Base-by-base conservation (phyloP, 2,797 vertebrate genomes). In the Sebastes oblongus region DNA sequence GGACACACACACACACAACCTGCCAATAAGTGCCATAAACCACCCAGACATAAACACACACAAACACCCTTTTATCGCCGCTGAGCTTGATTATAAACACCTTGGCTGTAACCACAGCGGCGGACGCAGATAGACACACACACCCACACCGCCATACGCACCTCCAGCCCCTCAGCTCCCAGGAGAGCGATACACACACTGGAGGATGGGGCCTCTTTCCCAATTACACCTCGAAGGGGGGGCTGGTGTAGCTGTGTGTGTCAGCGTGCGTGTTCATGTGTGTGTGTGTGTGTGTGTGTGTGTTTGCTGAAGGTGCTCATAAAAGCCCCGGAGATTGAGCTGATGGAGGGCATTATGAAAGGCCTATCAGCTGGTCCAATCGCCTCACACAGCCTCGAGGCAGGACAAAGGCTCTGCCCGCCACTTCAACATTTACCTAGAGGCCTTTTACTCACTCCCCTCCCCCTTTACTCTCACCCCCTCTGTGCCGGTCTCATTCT, bases 301-400 rank as follows among this genome's bases (percentile, higher is more conserved):
- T 78, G 82, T 86, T 83, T 84, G 88, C 74, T 85, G 85, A 91
- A 90, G 90, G 90, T 92, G 87, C 89, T 93, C 91, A 93, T 95
- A 95, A 95, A 95, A 93, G 65, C 86, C 84, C 87, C 30, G 24
- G 87, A 91, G 92, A 93, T 87, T 75, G 88, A 91, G 85, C 88
- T 91, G 91, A 92, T 89, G 88, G 93, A 89, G 85, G 74, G 86
- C 82, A 88, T 93, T 90, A 92, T 89, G 90, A 91, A 88, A 84
- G 81, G 74, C 72, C 91, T 90, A 93, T 94, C 91, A 92, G 83
- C 78, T 67, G 88, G 71, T 88, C 84, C 87, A 84, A 89, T 92
- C 89, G 79, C 73, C 82, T 78, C 85, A 75, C 76, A 73, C 25
- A 69, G 91, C 84, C 88, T 88, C 56, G 66, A 84, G 88, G 80